Conservation (phyloP, 2,888 invertebrate genomes). For the Eubasilissa splendida region DNA sequence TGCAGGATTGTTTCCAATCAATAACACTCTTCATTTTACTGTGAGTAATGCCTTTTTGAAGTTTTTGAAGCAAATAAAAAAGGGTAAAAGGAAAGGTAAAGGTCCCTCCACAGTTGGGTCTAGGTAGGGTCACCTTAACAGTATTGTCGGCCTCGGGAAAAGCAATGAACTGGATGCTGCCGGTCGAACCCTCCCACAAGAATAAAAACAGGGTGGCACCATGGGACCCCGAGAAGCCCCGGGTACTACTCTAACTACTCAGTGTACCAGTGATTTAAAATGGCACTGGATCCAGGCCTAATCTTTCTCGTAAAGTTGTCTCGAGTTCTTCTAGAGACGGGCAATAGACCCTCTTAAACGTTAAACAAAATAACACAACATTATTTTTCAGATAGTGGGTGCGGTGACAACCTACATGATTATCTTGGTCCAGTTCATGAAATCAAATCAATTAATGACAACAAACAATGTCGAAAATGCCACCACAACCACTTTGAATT, state of each 20-base stretch:
- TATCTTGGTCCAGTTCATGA: constrained; percentile 37
- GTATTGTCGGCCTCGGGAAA: neutral
- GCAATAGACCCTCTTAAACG: neutral
- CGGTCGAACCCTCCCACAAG: neutral
- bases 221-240: neutral
- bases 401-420: constrained; percentile 39
- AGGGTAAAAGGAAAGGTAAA: too few species aligned
- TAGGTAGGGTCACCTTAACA: neutral
- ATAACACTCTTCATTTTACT: constrained; percentile 35
- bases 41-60: neutral
- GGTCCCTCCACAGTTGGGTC: neutral
- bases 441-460: too few species aligned
- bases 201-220: neutral
- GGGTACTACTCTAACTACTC: neutral
- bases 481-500: too few species aligned
- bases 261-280: neutral
- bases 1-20: constrained; percentile 25
- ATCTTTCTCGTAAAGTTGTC: neutral
- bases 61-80: neutral
- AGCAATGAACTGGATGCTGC: neutral
- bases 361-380: neutral
- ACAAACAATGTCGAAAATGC: too few species aligned
- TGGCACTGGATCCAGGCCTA: too few species aligned
- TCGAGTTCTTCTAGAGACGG: neutral
- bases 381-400: constrained; percentile 37